Evolutionary conservation across 2,113 vertebrate genomes (phyloP), one percentile per base, ranked within the genome.

Genomic region (Phrynosoma blainvillii): DNA sequence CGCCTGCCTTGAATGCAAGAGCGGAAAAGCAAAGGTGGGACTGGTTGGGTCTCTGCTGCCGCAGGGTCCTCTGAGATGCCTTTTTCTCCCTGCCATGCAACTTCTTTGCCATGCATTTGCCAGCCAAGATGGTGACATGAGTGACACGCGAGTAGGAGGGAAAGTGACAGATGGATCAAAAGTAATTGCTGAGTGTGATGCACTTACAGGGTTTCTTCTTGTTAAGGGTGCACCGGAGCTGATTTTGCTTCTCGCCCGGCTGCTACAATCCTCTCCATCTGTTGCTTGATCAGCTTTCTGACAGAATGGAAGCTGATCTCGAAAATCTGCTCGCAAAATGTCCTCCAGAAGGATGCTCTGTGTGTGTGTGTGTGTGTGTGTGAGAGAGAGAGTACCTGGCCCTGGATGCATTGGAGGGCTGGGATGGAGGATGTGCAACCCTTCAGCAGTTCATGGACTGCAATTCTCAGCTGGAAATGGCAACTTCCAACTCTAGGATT

Each of bases 141-240:
- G 32, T 88, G 82, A 79, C 75, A 68, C 8, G 27, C 13, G n/a
- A 73, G 82, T 84, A 30, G 66, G 87, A 79, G 82, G 66, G 32
- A 59, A 13, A n/a, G 20, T 59, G 75, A 62, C 75, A 79, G 82
- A 18, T 18, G 20, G 65, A 79, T 73, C 75, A 84, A 59, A 71
- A 70, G 52, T 40, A 62, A 84, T 62, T 88, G 62, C 78, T 18
- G 3, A 36, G 59, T 47, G 71, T 66, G 70, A 52, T 27, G 56
- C 65, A 21, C 76, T 79, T 59, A 59, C 65, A 79, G 32, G 52
- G 16, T 79, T 62, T 56, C 47, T n/a, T 59, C 87, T 73, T 42
- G 40, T 42, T 62, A 59, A 59, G 13, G 65, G 16, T 47, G 11
- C 4, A 56, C 27, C 20, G 30, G n/a, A 8, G 5, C 2, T 0